Evolutionary conservation across 2,797 vertebrate species (phyloP), one percentile per base, ranked within the genome.

Genomic region (Macrochelys suwanniensis): DNA sequence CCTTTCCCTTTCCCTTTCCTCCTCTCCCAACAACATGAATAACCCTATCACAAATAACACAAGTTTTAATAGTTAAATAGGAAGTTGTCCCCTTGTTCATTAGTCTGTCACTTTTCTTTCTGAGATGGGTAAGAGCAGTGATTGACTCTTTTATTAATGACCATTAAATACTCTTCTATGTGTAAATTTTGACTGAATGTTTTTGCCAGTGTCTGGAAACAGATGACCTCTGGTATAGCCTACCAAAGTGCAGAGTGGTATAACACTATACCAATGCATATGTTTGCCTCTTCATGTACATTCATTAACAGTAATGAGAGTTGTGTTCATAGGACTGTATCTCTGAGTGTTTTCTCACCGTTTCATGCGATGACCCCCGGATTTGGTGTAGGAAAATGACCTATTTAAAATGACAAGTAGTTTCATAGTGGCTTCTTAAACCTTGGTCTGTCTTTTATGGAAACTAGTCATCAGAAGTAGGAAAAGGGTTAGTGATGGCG

Each of bases 151-250:
- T 92, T 80, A 59, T 81, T 80, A 68, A 89, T 54, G 19, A 16
- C 26, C 37, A 57, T 51, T 84, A 79, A 71, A 59, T 28, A 12
- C 51, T 49, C n/a, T 84, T 84, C 42, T 89, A 49, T 2, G 0
- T 71, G 2, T 89, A 83, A 79, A 89, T 92, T 92, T 31, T 31
- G 15, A 86, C 3, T 4, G 7, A 65, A 37, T 4, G 2, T 80
- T 91, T 95, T 92, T 85, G 42, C 26, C 82, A 3, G 9, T 71
- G 23, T 5, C 61, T 92, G 79, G 80, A 86, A 94, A 90, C 49
- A 26, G 56, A 51, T 1, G 1, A 47, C 53, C 90, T 92, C 42
- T 93, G 37, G 49, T 93, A 91, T 90, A 28, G 45, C 56, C 26
- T 93, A 45, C 31, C 5, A 71, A 85, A 10, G 25, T 1, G 0